Evolutionary conservation across 2,888 invertebrate species (phyloP), one percentile per base, ranked within the genome.

Genomic region (Caenorhabditis japonica): DNA sequence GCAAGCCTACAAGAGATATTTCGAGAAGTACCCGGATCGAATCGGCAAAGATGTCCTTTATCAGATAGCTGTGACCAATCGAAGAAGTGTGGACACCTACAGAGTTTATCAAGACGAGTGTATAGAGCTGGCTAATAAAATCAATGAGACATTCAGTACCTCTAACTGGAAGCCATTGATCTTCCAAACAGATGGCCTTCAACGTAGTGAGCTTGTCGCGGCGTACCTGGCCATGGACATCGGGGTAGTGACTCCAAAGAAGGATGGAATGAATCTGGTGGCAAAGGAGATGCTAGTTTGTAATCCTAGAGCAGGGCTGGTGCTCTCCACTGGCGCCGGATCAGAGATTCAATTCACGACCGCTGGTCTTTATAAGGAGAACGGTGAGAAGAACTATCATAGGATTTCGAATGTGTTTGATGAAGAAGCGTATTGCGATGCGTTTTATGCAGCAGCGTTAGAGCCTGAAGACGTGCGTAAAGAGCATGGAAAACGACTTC

Each of bases 181-280:
- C 27, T 87, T 87, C 79, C 82, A 83, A 51, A 88, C 86, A 0
- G 85, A 85, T 55, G 87, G 86, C 41, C 73, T 87, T 23, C 84
- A 84, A 25, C 74, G 87, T 34, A 69, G 74, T 17, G 83, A 86
- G 15, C 59, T 86, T 10, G 83, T 87, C 2, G 86, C 86, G 13
- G 85, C 85, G 43, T 87, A 87, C 36, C 68, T 87, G 47, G 87
- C 87, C n/a, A 87, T 88, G 87, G 87, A 87, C 55, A 82, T 87
- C 19, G 87, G 87, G 17, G 83, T 87, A 0, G 87, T 87, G 7
- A 87, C 87, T 10, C 87, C 87, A n/a, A 80, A 82, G 47, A 87
- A 87, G 33, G 79, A 85, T 59, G 87, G 87, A 53, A 87, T 87
- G 87, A 87, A 87, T 49, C 51, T 87, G 66, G 84, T 86, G 13